Evolutionary conservation across 2,888 invertebrate species (phyloP).

Genomic region (Drosophila villosipedis): DNA sequence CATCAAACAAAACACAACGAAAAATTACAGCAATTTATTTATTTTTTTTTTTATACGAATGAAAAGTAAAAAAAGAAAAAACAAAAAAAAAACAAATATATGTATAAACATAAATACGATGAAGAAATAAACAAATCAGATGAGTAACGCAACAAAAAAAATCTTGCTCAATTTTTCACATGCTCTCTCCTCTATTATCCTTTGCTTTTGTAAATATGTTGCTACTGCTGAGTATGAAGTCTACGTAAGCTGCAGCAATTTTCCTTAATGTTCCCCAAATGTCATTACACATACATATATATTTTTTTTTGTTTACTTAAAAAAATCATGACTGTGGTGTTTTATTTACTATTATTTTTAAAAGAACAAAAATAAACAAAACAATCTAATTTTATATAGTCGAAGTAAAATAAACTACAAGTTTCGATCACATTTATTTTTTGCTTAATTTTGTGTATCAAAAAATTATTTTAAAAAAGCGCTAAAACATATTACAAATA

Average conservation of each 20-base stretch:
- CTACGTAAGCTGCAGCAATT: slow-evolving; percentile 32
- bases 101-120: slow-evolving; percentile 16
- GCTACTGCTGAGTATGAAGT: slow-evolving; percentile 43
- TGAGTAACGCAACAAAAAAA: slow-evolving; percentile 3
- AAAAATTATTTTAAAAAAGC: slow-evolving; percentile 7
- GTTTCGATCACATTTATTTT: slow-evolving; percentile 16
- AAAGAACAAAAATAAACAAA: slow-evolving; percentile 26
- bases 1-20: slow-evolving; percentile 40
- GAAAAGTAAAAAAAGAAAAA: slow-evolving; percentile 28
- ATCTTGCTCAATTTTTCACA: slow-evolving; percentile 8
- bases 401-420: slow-evolving; percentile 39
- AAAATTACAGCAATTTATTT: slow-evolving; percentile 59
- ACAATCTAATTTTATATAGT: slow-evolving; percentile 50
- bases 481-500: slow-evolving; percentile 8
- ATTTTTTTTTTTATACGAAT: slow-evolving; percentile 64
- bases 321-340: slow-evolving; percentile 82
- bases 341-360: slow-evolving; percentile 80
- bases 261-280: slow-evolving; percentile 25
- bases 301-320: slow-evolving; percentile 60
- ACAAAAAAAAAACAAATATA: slow-evolving; percentile 1
- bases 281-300: slow-evolving; percentile 16
- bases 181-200: slow-evolving; percentile 8
- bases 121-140: slow-evolving; percentile 16
- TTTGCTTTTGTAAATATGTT: slow-evolving; percentile 71
- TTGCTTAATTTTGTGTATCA: slow-evolving; percentile 17